phyloP scores from a whole-genome alignment of 2,888 invertebrate species.

The Mesochorus sp. region DNA sequence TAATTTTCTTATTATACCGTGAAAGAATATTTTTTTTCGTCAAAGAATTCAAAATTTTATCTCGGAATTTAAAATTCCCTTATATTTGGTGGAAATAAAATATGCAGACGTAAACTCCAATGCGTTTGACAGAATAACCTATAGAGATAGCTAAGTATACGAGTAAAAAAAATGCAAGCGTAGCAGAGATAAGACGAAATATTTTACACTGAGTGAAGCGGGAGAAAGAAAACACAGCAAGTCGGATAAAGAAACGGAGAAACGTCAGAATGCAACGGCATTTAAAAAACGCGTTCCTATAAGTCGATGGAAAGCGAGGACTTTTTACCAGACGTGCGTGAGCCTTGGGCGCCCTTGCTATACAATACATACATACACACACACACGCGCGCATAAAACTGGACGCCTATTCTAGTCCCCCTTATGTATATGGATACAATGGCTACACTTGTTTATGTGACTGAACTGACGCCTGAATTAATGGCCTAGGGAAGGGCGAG shows the following conservation, averaged over 20 bases:
- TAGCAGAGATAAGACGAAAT: slow-evolving; percentile 14
- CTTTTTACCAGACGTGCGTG: slow-evolving; percentile 31
- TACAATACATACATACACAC: background rate
- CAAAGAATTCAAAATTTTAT: too few species aligned
- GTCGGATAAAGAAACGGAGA: slow-evolving; percentile 26
- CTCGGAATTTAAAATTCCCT: background rate
- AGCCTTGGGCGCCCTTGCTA: slow-evolving; percentile 53
- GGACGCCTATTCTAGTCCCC: slow-evolving; percentile 43
- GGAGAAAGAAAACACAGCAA: background rate
- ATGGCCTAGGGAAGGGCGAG: slow-evolving; percentile 11
- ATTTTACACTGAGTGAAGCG: background rate
- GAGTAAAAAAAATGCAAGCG: background rate
- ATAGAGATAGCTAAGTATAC: background rate
- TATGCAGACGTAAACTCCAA: background rate
- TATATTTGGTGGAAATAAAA: background rate
- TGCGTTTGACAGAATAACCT: background rate
- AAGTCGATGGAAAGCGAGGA: slow-evolving; percentile 3
- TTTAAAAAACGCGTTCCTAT: slow-evolving; percentile 55
- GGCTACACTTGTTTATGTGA: slow-evolving; percentile 59
- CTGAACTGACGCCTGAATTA: slow-evolving; percentile 40
- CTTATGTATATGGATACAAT: slow-evolving; percentile 48
- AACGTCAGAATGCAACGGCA: slow-evolving; percentile 57
- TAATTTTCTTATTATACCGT: too few species aligned
- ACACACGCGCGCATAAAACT: background rate
- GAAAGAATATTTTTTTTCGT: too few species aligned